A percentile compares a stretch with the other conserved stretches of the same genome.
phyloP scores from a whole-genome alignment of 2,113 vertebrate species.

The Orientallactaga bullata region DNA sequence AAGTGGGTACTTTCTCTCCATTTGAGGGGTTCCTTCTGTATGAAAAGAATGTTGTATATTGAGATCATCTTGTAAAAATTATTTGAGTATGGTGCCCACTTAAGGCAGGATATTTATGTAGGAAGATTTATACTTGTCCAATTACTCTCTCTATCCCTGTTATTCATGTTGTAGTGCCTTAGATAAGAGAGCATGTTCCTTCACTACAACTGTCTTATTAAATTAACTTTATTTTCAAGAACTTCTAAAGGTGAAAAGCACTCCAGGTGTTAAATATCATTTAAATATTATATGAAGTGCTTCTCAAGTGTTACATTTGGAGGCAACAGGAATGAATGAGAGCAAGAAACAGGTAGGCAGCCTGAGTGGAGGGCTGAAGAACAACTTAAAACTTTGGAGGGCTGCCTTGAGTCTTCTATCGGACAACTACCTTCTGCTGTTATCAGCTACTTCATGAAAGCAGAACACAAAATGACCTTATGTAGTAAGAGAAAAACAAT shows the following conservation, averaged over 20 bases:
- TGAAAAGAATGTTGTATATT: neutral
- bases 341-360: neutral
- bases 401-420: neutral
- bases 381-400: slow-evolving; percentile 8
- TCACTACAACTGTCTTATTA: slow-evolving; percentile 77
- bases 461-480: neutral
- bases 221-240: slow-evolving; percentile 81
- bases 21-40: slow-evolving; percentile 20
- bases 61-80: neutral
- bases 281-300: slow-evolving; percentile 81
- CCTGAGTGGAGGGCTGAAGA: neutral
- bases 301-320: slow-evolving; percentile 64
- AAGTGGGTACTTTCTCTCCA: neutral
- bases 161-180: slow-evolving; percentile 51
- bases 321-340: neutral
- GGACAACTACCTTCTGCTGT: neutral
- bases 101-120: slow-evolving; percentile 55
- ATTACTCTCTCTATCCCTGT: slow-evolving; percentile 57
- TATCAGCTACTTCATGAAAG: neutral
- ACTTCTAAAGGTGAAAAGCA: slow-evolving; percentile 74
- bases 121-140: slow-evolving; percentile 54
- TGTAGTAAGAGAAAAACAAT: neutral
- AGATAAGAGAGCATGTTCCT: slow-evolving; percentile 72
- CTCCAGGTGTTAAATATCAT: slow-evolving; percentile 78
- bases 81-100: neutral